Percentiles rank a stretch among this genome's conserved stretches.
phyloP scores from a whole-genome alignment of 2,113 vertebrate genomes.

The Gavia stellata region DNA sequence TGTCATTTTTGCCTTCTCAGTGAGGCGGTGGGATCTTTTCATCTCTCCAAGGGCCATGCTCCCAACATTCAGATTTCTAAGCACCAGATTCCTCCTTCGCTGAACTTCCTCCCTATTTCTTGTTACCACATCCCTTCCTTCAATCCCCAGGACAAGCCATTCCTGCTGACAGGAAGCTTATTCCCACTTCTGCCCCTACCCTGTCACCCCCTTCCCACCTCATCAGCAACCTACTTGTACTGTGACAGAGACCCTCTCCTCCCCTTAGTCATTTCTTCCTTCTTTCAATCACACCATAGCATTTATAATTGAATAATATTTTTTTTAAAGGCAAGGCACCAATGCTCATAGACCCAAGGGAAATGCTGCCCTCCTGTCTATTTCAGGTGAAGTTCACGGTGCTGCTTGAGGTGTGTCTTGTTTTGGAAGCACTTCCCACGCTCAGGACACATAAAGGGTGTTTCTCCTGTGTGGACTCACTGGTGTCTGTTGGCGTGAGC shows the following conservation, averaged over 20 bases:
- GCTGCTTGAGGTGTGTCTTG: conserved; percentile 31
- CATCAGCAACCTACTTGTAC: neutral
- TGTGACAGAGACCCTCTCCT: neutral
- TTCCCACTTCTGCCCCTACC: neutral
- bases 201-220: neutral
- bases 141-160: neutral
- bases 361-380: neutral
- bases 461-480: conserved; percentile 45
- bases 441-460: conserved; percentile 17
- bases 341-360: neutral
- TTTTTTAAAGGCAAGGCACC: neutral
- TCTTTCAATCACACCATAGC: neutral
- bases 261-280: neutral
- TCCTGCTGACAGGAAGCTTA: neutral
- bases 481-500: conserved; percentile 40
- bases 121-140: neutral
- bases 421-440: conserved; percentile 57
- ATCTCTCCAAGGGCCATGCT: neutral
- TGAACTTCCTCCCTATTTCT: neutral
- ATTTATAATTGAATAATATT: neutral
- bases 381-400: conserved; percentile 42
- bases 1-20: neutral
- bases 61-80: neutral
- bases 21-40: neutral
- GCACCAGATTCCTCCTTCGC: neutral